These are phyloP conservation scores for Calypte anna DNA, from an alignment of 2,113 vertebrate species.

Conservation along the genomic window DNA sequence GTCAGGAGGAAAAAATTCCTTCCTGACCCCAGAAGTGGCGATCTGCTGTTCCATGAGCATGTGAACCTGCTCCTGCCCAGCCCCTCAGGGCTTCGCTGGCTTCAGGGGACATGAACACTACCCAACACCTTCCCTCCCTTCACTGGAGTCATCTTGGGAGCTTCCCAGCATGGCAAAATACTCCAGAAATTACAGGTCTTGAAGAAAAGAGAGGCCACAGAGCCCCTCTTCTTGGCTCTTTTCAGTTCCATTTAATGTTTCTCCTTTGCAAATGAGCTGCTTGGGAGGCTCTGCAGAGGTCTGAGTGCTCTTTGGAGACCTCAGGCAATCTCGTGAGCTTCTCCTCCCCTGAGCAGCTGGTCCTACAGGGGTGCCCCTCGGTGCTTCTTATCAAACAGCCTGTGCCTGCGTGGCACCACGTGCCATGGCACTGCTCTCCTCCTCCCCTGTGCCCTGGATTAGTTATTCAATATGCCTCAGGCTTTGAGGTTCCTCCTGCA, in stretches of 20 bases:
- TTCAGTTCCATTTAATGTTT: not conserved
- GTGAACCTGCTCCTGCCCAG: accelerated
- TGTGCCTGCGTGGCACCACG: not conserved
- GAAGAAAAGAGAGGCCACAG: not conserved
- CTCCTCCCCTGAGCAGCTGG: not conserved
- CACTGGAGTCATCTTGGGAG: not conserved
- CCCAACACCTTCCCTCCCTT: not conserved
- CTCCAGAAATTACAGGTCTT: not conserved
- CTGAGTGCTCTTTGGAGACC: not conserved
- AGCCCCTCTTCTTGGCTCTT: not conserved
- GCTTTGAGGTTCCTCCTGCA: not conserved
- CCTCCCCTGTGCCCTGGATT: not conserved
- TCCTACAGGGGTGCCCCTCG: not conserved
- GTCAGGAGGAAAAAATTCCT: not conserved
- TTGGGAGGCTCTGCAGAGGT: accelerated
- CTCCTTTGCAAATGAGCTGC: not conserved
- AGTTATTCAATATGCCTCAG: not conserved
- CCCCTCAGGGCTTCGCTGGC: not conserved
- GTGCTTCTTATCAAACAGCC: not conserved
- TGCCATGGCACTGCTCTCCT: accelerated
- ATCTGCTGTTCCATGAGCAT: not conserved
- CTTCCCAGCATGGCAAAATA: not conserved
- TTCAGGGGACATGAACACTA: not conserved
- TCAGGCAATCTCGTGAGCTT: too few species aligned
- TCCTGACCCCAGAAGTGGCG: not conserved